Percentiles rank a stretch among this genome's conserved stretches.
These are phyloP conservation scores for Telmatochromis sp. DNA, from an alignment of 2,113 vertebrate genomes.

Conservation along the genomic window DNA sequence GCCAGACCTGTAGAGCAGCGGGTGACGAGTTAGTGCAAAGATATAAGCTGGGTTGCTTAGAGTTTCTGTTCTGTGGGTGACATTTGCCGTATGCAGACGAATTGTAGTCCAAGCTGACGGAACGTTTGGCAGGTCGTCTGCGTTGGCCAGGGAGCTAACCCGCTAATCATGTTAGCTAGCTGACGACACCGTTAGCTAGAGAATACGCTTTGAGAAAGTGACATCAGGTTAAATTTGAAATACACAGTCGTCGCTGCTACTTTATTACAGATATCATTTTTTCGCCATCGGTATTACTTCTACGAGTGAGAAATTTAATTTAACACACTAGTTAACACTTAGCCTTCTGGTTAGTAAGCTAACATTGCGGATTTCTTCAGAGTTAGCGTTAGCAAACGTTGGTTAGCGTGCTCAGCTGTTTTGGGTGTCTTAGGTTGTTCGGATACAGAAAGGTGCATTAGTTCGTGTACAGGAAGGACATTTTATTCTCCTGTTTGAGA, in stretches of 20 bases:
- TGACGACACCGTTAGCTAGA: conserved; percentile 35
- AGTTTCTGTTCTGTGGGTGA: not conserved
- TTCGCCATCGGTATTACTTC: not conserved
- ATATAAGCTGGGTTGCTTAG: not conserved
- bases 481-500: not conserved
- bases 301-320: not conserved
- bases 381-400: conserved; percentile 36
- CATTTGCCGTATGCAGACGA: conserved; percentile 14
- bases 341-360: not conserved
- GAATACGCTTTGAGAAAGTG: conserved; percentile 15
- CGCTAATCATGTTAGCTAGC: conserved; percentile 59
- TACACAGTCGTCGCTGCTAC: not conserved
- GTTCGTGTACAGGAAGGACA: not conserved
- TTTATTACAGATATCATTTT: not conserved
- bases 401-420: conserved; percentile 46
- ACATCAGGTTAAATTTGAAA: not conserved
- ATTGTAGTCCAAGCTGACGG: conserved; percentile 5
- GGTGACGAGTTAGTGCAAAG: not conserved
- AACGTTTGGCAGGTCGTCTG: conserved; percentile 27
- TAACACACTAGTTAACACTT: not conserved
- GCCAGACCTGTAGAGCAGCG: not conserved
- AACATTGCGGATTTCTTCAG: conserved; percentile 50
- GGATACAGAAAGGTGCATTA: not conserved
- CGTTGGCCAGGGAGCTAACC: conserved; percentile 33
- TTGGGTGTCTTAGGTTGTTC: not conserved